These are phyloP conservation scores for Romanogobio albipinnatus DNA, from an alignment of 2,113 vertebrate genomes.

Conservation along the genomic window DNA sequence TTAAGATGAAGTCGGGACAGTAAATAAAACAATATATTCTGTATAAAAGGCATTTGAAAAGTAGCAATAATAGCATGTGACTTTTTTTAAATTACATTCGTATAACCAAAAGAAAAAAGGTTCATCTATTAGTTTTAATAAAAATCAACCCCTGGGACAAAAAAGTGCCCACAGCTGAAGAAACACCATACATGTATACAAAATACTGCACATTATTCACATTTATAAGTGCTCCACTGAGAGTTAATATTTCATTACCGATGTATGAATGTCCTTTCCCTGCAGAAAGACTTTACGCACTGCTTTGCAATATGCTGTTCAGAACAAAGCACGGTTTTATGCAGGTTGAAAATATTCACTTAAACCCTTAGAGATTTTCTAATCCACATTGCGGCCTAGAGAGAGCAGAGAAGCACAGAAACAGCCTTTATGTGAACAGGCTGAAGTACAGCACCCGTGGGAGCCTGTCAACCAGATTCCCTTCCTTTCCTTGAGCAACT, in stretches of 20 bases:
- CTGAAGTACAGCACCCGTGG: slow-evolving; percentile 40
- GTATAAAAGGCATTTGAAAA: too few species aligned
- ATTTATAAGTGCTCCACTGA: slow-evolving; percentile 14
- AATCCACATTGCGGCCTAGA: slow-evolving; percentile 30
- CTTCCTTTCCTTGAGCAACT: background rate
- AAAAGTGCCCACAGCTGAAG: background rate
- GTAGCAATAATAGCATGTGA: too few species aligned
- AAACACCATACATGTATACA: background rate
- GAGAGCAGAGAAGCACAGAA: slow-evolving; percentile 33
- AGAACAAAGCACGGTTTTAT: slow-evolving; percentile 7
- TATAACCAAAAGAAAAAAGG: background rate
- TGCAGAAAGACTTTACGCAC: background rate
- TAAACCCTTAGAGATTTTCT: slow-evolving; percentile 34
- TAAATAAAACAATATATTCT: too few species aligned
- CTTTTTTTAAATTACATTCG: background rate
- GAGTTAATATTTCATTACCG: background rate
- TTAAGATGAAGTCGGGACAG: too few species aligned
- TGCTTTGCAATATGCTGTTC: background rate
- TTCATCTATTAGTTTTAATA: background rate
- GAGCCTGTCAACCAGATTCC: slow-evolving; percentile 18
- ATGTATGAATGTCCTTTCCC: slow-evolving; percentile 8
- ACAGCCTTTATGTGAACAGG: slow-evolving; percentile 29
- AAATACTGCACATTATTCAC: slow-evolving; percentile 20
- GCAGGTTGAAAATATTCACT: slow-evolving; percentile 29
- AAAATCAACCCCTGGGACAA: background rate